Conservation (phyloP, 2,888 invertebrate genomes). For the Ectropis crepuscularia region DNA sequence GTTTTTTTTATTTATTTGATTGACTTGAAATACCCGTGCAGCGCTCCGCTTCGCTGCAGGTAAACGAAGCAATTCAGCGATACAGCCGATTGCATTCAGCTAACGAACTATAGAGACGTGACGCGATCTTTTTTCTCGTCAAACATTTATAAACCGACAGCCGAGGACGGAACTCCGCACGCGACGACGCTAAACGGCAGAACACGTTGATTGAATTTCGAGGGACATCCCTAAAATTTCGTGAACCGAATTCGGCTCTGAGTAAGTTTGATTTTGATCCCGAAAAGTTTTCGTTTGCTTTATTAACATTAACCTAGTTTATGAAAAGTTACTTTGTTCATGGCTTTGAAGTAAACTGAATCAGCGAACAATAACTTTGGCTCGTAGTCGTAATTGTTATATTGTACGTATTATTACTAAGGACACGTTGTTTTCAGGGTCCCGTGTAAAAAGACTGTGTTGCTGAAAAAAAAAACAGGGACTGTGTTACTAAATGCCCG, state of each 20-base stretch:
- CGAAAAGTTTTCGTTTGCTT: constrained; percentile 26
- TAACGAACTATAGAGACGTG: constrained; percentile 63
- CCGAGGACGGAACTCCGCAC: constrained; percentile 42
- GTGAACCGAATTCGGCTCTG: constrained; percentile 16
- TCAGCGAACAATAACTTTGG: constrained; percentile 13
- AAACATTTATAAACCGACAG: constrained; percentile 50
- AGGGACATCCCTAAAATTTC: constrained; percentile 23
- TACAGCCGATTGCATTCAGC: constrained; percentile 54
- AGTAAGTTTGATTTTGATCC: constrained; percentile 27
- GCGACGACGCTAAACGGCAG: constrained; percentile 19
- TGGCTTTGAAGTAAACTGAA: constrained; percentile 6
- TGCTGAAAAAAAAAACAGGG: too few species aligned
- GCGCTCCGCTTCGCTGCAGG: neutral
- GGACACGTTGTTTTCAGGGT: too few species aligned
- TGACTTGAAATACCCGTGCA: neutral
- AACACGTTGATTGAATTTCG: constrained; percentile 27
- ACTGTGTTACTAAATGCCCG: too few species aligned
- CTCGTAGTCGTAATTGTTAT: neutral
- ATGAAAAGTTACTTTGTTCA: constrained; percentile 12
- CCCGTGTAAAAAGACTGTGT: too few species aligned
- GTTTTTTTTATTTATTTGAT: too few species aligned
- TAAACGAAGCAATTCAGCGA: constrained; percentile 44
- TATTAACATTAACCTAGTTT: constrained; percentile 24
- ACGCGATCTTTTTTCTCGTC: constrained; percentile 53
- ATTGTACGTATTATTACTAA: constrained; percentile 1